Conservation (phyloP, 2,113 vertebrate species). For the Eulemur macaco region DNA sequence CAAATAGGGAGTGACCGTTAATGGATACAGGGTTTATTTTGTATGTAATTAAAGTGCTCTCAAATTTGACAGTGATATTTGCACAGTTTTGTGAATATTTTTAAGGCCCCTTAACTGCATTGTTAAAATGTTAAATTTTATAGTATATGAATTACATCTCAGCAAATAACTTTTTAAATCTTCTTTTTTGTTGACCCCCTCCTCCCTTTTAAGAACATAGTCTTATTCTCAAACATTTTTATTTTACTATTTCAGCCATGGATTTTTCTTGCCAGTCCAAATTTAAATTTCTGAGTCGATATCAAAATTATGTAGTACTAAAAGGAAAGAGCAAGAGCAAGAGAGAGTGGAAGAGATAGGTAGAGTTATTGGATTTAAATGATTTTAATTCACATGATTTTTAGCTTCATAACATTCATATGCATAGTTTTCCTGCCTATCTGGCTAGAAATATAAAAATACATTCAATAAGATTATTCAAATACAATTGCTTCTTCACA, state of each 20-base stretch:
- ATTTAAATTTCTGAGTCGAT: not conserved
- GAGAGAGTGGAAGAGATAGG: not conserved
- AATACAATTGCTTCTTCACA: not conserved
- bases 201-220: not conserved
- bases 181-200: not conserved
- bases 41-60: not conserved
- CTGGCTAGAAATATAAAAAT: not conserved
- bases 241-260: not conserved
- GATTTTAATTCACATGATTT: not conserved
- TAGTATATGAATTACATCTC: not conserved
- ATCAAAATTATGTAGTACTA: not conserved
- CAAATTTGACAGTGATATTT: not conserved
- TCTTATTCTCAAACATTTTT: not conserved
- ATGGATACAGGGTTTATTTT: not conserved
- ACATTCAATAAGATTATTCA: not conserved
- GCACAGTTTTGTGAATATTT: not conserved
- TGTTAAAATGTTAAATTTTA: not conserved
- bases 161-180: not conserved
- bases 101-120: not conserved
- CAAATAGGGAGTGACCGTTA: not conserved
- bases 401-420: slow-evolving; percentile 20
- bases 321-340: not conserved
- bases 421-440: not conserved
- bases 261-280: not conserved
- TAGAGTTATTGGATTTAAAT: not conserved